Base-by-base conservation (phyloP, 1,140 invertebrate genomes). In the Ips nitidus region DNA sequence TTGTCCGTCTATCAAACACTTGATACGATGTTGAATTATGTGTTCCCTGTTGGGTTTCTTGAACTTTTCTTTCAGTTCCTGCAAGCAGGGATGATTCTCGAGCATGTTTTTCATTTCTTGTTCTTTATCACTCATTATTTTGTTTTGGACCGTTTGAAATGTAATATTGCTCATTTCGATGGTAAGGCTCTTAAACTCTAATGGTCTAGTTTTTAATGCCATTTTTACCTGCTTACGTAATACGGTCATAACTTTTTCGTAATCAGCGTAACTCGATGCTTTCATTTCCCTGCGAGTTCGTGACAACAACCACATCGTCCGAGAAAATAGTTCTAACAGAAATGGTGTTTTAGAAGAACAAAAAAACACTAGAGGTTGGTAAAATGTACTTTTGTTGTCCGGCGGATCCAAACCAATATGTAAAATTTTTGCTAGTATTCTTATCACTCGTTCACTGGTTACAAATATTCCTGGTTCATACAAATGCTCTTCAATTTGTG, bases 261-360 rank as follows among this genome's bases (percentile, higher is more conserved):
- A 79, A 56, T 80, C 78, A 2, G 69, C 69, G 1, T 69, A 65
- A 38, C 73, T 75, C 3, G 67, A 75, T 4, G 73, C 78, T 60
- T 77, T 77, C 78, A 80, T 80, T 67, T 80, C 78, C 40, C 73
- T 69, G 64, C 77, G 72, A 1, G 78, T 80, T 68, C 75, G 75
- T 4, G 78, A 79, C 42, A 80, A 66, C 4, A 79, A 56, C 77
- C 76, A 78, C 76, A 80, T 78, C 0, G 75, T 74, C 56, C 77
- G 67, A 2, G 76, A 79, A 69, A 80, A 80, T 39, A 80, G 57
- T 68, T 80, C 78, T 4, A 74, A 71, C 61, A 80, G 75, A 66
- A 80, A 79, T 36, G 76, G 71, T 5, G 60, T 64, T 65, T 72
- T 75, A 6, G 73, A 62, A 6, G 70, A 71, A 39, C 67, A 73